Conservation (phyloP, 2,888 invertebrate species). For the Eustalomyia histrio region DNA sequence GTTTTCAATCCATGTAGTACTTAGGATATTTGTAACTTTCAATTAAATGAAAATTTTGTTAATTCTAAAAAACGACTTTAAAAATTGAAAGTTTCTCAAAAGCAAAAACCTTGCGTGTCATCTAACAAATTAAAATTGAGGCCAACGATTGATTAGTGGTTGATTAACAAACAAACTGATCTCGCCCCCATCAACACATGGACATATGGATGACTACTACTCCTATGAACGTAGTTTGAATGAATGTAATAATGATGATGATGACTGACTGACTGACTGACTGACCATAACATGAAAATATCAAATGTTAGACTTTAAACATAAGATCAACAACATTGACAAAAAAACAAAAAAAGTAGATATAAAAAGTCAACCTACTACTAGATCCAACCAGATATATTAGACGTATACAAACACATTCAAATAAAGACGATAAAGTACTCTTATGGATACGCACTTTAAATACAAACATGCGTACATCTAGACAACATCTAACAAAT, state of each 20-base stretch:
- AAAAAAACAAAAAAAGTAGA: constrained; percentile 7
- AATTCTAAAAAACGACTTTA: constrained; percentile 27
- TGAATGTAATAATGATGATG: neutral
- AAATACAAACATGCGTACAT: constrained; percentile 42
- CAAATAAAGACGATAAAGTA: neutral
- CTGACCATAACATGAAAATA: constrained; percentile 43
- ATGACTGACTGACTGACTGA: constrained; percentile 18
- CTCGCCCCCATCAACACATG: constrained; percentile 60
- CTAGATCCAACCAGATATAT: constrained; percentile 43
- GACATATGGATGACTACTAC: constrained; percentile 37
- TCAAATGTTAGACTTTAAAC: constrained; percentile 40
- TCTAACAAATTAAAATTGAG: constrained; percentile 55
- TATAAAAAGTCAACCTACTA: constrained; percentile 47
- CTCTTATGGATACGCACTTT: constrained; percentile 27
- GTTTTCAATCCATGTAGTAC: neutral
- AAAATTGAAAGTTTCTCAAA: constrained; percentile 50
- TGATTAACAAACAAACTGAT: constrained; percentile 56
- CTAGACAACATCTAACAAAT: constrained; percentile 30
- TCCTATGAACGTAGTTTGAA: constrained; percentile 23
- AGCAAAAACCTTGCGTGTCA: constrained; percentile 58
- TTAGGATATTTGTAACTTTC: neutral
- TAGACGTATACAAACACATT: constrained; percentile 31
- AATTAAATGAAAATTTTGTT: neutral
- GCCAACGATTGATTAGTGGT: constrained; percentile 63
- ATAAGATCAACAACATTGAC: constrained; percentile 19